These are phyloP conservation scores for Margarornis squamiger DNA, from an alignment of 2,797 vertebrate species.

Conservation along the genomic window DNA sequence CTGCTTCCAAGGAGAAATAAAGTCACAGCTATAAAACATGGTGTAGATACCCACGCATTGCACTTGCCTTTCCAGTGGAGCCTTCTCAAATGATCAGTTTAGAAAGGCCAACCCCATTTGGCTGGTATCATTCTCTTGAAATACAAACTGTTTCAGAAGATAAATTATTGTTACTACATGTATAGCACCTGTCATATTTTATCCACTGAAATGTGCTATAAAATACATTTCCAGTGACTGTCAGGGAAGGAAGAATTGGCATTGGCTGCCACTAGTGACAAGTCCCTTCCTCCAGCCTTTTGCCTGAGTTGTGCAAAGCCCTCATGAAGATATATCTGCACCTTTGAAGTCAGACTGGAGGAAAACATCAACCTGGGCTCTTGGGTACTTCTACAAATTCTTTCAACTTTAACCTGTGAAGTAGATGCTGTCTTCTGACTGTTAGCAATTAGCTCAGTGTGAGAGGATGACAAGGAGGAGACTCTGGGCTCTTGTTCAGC, in stretches of 20 bases:
- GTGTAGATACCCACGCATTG: background rate
- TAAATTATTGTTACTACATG: constrained; percentile 7
- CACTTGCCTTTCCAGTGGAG: background rate
- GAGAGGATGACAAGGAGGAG: background rate
- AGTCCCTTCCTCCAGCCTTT: background rate
- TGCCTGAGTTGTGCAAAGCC: background rate
- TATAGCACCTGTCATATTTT: constrained; percentile 18
- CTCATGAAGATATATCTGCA: background rate
- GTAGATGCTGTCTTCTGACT: background rate
- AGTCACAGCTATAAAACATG: background rate
- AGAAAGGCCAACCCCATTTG: background rate
- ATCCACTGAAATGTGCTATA: background rate
- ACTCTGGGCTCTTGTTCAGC: constrained; percentile 26
- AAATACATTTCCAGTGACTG: background rate
- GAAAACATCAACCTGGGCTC: background rate
- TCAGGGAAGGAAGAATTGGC: background rate
- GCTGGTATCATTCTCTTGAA: background rate
- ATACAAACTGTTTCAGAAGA: constrained; percentile 10
- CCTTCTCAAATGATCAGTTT: background rate
- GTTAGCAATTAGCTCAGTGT: background rate
- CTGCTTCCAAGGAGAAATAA: background rate
- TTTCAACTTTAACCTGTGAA: constrained; percentile 11
- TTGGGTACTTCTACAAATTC: background rate
- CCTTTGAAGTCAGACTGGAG: background rate
- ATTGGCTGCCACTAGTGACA: background rate